Evolutionary conservation across 2,888 invertebrate genomes (phyloP).

Genomic region (Nymphalis urticae): DNA sequence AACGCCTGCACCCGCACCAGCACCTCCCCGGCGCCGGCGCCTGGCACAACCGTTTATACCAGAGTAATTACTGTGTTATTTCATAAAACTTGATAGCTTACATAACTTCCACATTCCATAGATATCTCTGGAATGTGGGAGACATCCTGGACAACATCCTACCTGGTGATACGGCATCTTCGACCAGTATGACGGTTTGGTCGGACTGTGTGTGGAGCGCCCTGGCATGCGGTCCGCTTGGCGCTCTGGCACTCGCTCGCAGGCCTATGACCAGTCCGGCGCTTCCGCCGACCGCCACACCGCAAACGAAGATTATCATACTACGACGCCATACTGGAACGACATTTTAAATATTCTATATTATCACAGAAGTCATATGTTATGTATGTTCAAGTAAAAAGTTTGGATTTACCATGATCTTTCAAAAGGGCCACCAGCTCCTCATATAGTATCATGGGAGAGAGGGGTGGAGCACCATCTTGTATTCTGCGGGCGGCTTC

Average conservation of each 20-base stretch:
- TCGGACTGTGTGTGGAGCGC: slow-evolving; percentile 69
- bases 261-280: slow-evolving; percentile 63
- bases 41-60: slow-evolving; percentile 43
- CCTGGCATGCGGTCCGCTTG: slow-evolving; percentile 63
- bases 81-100: neutral
- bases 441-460: slow-evolving; percentile 66
- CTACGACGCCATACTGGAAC: slow-evolving; percentile 73
- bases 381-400: no score
- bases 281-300: slow-evolving; percentile 59
- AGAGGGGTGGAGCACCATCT: slow-evolving; percentile 69
- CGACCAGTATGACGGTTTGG: slow-evolving; percentile 70
- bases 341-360: neutral
- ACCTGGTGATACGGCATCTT: slow-evolving; percentile 70
- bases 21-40: slow-evolving; percentile 65
- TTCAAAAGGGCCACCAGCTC: slow-evolving; percentile 67
- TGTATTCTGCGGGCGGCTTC: slow-evolving; percentile 62
- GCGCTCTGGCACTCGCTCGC: slow-evolving; percentile 49
- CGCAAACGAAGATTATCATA: slow-evolving; percentile 67
- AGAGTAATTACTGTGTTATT: neutral
- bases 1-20: slow-evolving; percentile 73
- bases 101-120: neutral
- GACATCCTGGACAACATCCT: slow-evolving; percentile 13
- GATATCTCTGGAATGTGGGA: no score
- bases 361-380: no score
- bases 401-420: slow-evolving; percentile 60